Evolutionary conservation across 2,113 vertebrate genomes (phyloP), one percentile per base, ranked within the genome.

Genomic region (Lontra canadensis): DNA sequence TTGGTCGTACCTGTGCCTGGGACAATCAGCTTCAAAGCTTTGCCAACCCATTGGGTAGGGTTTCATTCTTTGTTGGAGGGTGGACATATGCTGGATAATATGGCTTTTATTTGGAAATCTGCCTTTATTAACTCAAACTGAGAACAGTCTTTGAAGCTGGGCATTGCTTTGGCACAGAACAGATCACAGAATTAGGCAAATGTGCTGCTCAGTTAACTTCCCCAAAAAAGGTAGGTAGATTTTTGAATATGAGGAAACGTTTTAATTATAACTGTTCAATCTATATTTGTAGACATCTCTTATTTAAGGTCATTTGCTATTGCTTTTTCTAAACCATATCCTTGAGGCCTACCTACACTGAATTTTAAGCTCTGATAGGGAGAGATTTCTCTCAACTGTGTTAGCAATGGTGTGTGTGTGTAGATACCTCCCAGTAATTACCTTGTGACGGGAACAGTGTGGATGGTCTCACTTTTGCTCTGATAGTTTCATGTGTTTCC

Each of bases 181-280:
- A 88, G 39, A 86, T 67, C 57, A 79, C 29, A 80, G 36, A 94
- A 92, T 83, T 61, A 39, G 81, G 34, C 49, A 88, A 55, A 92
- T 65, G 25, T 13, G 47, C 57, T 34, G 34, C 57, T 29, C 78
- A 71, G 3, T 76, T 10, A 25, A 79, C 26, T 84, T 29, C 23
- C 15, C 39, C 13, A 3, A 17, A 81, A 59, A 71, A 71, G 18
- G 34, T 31, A 83, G 80, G 69, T 29, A 25, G 4, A 65, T 36
- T 90, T 92, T 97, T 84, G 29, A 92, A 80, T 96, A 79, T n/a
- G 23, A 26, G 34, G 71, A 57, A 76, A 29, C 14, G 26, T 84
- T 73, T 83, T 86, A 49, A 78, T 74, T 91, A 12, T 69, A 88
- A 74, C 88, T 73, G 3, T 93, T 36, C 34, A 29, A 34, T 63